Conservation (phyloP, 2,888 invertebrate species). For the Nephrotoma appendiculata region DNA sequence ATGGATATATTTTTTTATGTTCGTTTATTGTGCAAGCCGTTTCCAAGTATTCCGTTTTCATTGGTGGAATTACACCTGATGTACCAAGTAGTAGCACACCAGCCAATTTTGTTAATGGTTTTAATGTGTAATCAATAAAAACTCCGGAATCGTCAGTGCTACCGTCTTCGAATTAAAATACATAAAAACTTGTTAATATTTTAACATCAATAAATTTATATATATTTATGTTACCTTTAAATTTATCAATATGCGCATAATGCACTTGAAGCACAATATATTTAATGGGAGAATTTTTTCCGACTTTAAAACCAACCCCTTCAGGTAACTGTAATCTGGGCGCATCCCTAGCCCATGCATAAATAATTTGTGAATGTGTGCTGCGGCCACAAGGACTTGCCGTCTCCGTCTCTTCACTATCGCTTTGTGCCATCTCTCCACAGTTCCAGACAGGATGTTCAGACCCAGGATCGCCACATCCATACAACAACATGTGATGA, state of each 20-base stretch:
- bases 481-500: slow-evolving; percentile 88
- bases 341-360: slow-evolving; percentile 91
- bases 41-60: slow-evolving; percentile 71
- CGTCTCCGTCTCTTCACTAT: slow-evolving; percentile 32
- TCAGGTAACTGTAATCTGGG: slow-evolving; percentile 64
- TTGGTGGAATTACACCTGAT: slow-evolving; percentile 60
- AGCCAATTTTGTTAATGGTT: slow-evolving; percentile 66
- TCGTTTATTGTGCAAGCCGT: slow-evolving; percentile 69
- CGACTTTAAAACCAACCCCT: slow-evolving; percentile 87
- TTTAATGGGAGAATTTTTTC: slow-evolving; percentile 63
- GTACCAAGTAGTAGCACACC: slow-evolving; percentile 86
- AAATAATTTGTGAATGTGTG: slow-evolving; percentile 57
- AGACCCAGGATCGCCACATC: slow-evolving; percentile 53
- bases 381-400: slow-evolving; percentile 64
- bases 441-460: slow-evolving; percentile 62
- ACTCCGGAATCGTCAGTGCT: slow-evolving; percentile 76
- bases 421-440: slow-evolving; percentile 68
- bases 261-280: slow-evolving; percentile 92
- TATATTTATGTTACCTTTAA: slow-evolving; percentile 37
- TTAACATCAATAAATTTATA: not conserved
- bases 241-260: slow-evolving; percentile 51
- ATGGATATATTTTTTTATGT: slow-evolving; percentile 77
- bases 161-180: slow-evolving; percentile 42
- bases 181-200: not conserved
- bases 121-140: slow-evolving; percentile 59